Evolutionary conservation across 1,140 invertebrate species (phyloP), one percentile per base, ranked within the genome.

Genomic region (Zaprionus tsacasi): DNA sequence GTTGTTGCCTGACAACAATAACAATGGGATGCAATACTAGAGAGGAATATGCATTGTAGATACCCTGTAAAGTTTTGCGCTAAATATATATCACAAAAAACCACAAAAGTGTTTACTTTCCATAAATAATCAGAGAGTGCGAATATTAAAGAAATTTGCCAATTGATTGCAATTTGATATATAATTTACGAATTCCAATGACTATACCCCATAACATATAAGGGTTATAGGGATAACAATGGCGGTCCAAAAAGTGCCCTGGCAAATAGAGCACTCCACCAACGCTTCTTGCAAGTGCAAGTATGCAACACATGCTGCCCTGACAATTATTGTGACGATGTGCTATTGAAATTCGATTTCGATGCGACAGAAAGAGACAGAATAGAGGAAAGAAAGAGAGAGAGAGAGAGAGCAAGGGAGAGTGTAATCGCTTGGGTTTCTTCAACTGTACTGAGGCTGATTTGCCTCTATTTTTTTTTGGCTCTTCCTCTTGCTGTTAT

Each of bases 1-100:
- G 78, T 76, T 85, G 58, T 66, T 72, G 82, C 55, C 65, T 59
- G 67, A 65, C 68, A 70, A 63, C 78, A 81, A 68, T 77, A 65
- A 77, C 60, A 76, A 71, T 58, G 12, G 21, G n/a, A 57, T 25
- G 11, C 11, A 27, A 55, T 6, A 13, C 30, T 36, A 65, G 35
- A n/a, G 3, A 17, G 7, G 36, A 11, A 30, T 17, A 30, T 60
- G 1, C 4, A 15, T 11, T 11, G 3, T 15, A 13, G 33, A 74
- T 70, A 63, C 50, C 40, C 71, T 69, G 7, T 21, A 38, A 48
- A 30, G 27, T 1, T 1, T 30, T 30, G 6, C 1, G 21, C 2
- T 21, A 2, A 21, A 21, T 21, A 21, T 2, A 21, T 21, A n/a
- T 21, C 1, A 21, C 21, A 21, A 21, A 21, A 21, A n/a, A n/a